Evolutionary conservation across 2,888 invertebrate genomes (phyloP).

Genomic region (Pachymerium ferrugineum): DNA sequence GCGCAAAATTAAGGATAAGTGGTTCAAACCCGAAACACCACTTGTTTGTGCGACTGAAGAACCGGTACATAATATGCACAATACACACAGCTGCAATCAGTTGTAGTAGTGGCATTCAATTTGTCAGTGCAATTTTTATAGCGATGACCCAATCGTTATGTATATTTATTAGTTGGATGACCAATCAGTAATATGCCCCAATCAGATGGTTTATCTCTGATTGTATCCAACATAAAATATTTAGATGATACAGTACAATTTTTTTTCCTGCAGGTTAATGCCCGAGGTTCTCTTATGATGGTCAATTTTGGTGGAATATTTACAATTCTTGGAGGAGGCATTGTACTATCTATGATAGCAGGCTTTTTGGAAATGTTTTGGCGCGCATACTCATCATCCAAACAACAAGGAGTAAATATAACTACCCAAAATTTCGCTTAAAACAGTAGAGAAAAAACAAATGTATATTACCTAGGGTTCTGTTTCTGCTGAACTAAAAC

Average conservation of each 20-base stretch:
- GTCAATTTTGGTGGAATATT: slow-evolving; percentile 48
- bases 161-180: too few species aligned
- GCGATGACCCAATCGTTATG: too few species aligned
- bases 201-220: too few species aligned
- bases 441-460: neutral
- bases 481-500: slow-evolving; percentile 39
- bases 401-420: slow-evolving; percentile 40
- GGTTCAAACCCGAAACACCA: slow-evolving; percentile 44
- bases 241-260: too few species aligned
- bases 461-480: slow-evolving; percentile 38
- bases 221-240: too few species aligned
- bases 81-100: too few species aligned
- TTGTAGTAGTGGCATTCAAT: too few species aligned
- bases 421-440: too few species aligned
- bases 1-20: neutral
- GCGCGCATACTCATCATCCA: slow-evolving; percentile 43
- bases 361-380: slow-evolving; percentile 48
- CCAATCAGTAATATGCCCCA: too few species aligned
- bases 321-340: slow-evolving; percentile 42
- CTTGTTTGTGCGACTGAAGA: slow-evolving; percentile 49
- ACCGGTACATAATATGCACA: too few species aligned
- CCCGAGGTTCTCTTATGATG: slow-evolving; percentile 39
- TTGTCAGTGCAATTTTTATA: too few species aligned
- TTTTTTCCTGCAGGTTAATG: slow-evolving; percentile 38
- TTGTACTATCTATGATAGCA: slow-evolving; percentile 41